phyloP scores from a whole-genome alignment of 2,888 invertebrate genomes.

The Trypoxylon attenuatum region DNA sequence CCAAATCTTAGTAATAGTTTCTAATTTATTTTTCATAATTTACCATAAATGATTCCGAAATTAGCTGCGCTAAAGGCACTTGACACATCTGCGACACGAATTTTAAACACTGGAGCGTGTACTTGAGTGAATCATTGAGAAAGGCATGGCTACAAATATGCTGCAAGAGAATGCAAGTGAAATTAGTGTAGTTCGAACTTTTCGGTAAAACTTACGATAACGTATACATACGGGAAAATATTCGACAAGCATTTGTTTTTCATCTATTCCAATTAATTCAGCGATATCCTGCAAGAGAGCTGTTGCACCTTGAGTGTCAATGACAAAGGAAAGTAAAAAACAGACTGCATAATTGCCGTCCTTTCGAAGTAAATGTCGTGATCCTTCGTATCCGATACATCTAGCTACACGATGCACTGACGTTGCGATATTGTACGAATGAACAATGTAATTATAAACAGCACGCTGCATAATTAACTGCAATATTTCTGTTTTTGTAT shows the following conservation, averaged over 20 bases:
- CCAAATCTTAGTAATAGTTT: slow-evolving; percentile 10
- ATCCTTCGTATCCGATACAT: slow-evolving; percentile 82
- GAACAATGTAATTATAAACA: slow-evolving; percentile 77
- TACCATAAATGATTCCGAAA: slow-evolving; percentile 80
- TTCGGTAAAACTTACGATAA: background rate
- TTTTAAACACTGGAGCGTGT: slow-evolving; percentile 79
- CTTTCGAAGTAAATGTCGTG: slow-evolving; percentile 82
- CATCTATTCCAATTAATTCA: slow-evolving; percentile 77
- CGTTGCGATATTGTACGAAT: slow-evolving; percentile 78
- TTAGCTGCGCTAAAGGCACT: slow-evolving; percentile 77
- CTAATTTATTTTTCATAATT: slow-evolving; percentile 37
- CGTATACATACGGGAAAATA: slow-evolving; percentile 72
- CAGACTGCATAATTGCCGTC: slow-evolving; percentile 83
- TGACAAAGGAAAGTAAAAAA: slow-evolving; percentile 78
- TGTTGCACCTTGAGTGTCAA: slow-evolving; percentile 77
- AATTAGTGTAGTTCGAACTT: slow-evolving; percentile 2
- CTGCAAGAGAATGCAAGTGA: slow-evolving; percentile 64
- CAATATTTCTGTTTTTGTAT: too few relatives aligned
- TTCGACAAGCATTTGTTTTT: slow-evolving; percentile 79
- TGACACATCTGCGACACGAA: slow-evolving; percentile 80
- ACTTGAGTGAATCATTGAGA: slow-evolving; percentile 78
- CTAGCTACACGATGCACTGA: slow-evolving; percentile 80
- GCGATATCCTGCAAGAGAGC: slow-evolving; percentile 81
- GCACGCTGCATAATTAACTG: slow-evolving; percentile 77
- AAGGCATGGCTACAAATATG: slow-evolving; percentile 84